Base-by-base conservation (phyloP, 2,797 vertebrate genomes). In the Myotis daubentonii region DNA sequence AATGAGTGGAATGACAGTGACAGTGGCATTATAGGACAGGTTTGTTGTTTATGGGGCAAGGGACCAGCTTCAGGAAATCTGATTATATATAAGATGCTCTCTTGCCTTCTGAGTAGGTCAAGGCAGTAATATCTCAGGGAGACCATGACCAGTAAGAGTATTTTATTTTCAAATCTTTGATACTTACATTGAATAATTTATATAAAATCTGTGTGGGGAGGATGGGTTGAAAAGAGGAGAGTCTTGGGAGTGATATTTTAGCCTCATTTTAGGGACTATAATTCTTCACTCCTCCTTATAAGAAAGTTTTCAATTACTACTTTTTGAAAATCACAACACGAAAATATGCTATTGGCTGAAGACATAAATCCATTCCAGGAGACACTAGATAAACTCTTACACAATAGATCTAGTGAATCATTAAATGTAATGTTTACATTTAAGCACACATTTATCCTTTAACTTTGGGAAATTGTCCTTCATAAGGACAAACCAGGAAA, bases 371-470 rank as follows among this genome's bases (percentile, higher is more conserved):
- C 44, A 81, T 90, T 79, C 68, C 47, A 90, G 20, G 88, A 86
- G 30, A 36, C 33, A 55, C 80, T 93, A 87, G 65, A 55, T 76
- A 79, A 94, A 88, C 38, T 95, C 57, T 95, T 95, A 19, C 23
- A 62, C 30, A 93, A 70, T 68, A 49, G 22, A 81, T 65, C 6
- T 51, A 92, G 12, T 94, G 79, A 95, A 62, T 92, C 28, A 92
- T 66, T 90, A 90, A 83, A 93, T 28, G 51, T 1, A 88, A 23
- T 75, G 19, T 60, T 83, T 47, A 49, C 30, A 83, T 83, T 83
- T 33, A 66, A 83, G n/a, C 20, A 65, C 60, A 65, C 12, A n/a
- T 49, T 84, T 72, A 49, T 75, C 23, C 28, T 30, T 49, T 82
- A 83, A 68, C 41, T 93, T 93, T 72, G 55, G 44, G 78, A 95